These are phyloP conservation scores for Indicator indicator DNA, from an alignment of 2,113 vertebrate genomes.

Conservation along the genomic window DNA sequence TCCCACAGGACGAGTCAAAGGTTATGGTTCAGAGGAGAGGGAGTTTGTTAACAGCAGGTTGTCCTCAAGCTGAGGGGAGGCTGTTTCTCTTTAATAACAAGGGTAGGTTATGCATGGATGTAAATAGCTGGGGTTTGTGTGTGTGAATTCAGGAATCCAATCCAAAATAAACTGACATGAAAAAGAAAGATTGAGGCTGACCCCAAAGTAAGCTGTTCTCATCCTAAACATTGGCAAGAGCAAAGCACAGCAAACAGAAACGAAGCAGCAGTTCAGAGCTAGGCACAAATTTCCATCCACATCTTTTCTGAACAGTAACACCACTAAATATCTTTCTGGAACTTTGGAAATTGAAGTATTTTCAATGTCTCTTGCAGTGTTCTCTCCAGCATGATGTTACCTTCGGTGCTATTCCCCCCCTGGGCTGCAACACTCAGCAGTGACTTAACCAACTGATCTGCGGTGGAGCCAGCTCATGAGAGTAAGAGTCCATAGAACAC, in stretches of 20 bases:
- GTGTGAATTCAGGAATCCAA: neutral
- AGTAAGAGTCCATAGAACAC: fast-evolving
- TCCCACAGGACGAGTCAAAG: constrained; percentile 59
- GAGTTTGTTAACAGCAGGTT: constrained; percentile 29
- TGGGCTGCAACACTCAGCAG: fast-evolving
- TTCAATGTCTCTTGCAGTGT: neutral
- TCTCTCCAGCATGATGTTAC: neutral
- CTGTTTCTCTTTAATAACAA: neutral
- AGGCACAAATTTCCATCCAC: neutral
- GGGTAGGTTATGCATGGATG: neutral
- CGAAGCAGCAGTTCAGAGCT: neutral
- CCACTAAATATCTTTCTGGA: neutral
- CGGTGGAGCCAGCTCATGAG: neutral
- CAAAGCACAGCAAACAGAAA: neutral
- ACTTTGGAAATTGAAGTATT: neutral
- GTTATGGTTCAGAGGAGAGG: constrained; percentile 70
- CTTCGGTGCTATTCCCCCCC: fast-evolving
- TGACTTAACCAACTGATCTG: neutral
- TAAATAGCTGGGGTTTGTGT: neutral
- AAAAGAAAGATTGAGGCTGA: neutral
- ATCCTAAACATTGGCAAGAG: neutral
- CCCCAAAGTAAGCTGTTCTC: neutral
- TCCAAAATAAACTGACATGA: neutral
- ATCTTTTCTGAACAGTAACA: neutral
- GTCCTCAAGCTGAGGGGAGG: constrained; percentile 44